Base-by-base conservation (phyloP, 2,888 invertebrate species). In the Tolmerus cingulatus region DNA sequence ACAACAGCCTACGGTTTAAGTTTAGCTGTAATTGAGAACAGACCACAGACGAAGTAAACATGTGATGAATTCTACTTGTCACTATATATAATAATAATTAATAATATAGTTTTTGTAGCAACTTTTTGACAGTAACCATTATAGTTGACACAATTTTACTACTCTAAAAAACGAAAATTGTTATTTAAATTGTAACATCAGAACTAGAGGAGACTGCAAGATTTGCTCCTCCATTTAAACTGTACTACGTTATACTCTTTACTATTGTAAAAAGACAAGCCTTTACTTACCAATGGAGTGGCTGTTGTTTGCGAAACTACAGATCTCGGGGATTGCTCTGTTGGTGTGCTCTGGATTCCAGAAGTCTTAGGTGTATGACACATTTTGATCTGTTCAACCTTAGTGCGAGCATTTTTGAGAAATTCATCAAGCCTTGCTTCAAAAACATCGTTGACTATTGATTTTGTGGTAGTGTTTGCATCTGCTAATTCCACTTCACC, bases 381-480 rank as follows among this genome's bases (percentile, higher is more conserved):
- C 34, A 88, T 88, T 30, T 87, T 86, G 8, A 74, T 78, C 37
- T 78, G 27, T 19, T 89, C 87, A 34, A 91, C 89, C 87, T 91
- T 91, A 5, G 90, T 91, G 12, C 91, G 91, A 16, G 90, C 91
- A 74, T 90, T 91, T 89, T 91, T 92, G 0, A 92, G 89, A 81
- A 91, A 92, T 86, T 91, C 90, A 87, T 92, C 91, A 40, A 92
- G 89, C 88, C 91, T 91, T 46, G 90, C 90, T 86, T 92, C 90
- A 55, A 92, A 92, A 57, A 89, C 89, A 77, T 91, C 91, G 87
- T 90, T 91, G 1, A 90, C 89, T 66, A 90, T 88, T 1, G 90
- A 90, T 37, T 91, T 90, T 8, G 87, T 88, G 0, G 87, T 34
- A 66, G 14, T 1, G 90, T 89, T 30, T 4, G 76, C 27, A 23